Conservation (phyloP, 2,888 invertebrate species). For the Trissolcus japonicus region DNA sequence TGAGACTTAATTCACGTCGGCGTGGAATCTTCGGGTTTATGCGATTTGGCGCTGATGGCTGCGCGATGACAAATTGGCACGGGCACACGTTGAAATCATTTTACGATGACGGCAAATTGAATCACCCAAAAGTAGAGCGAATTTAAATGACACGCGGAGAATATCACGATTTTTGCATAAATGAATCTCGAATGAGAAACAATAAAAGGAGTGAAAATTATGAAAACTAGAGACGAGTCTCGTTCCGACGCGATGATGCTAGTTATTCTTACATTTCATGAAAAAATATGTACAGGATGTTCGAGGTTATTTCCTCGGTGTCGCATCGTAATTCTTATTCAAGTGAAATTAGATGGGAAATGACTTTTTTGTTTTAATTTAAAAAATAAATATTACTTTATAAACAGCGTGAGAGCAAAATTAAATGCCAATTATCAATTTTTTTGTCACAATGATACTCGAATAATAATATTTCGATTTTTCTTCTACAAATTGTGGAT, state of each 20-base stretch:
- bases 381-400: conserved; percentile 9
- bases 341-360: conserved; percentile 10
- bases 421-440: too few relatives aligned
- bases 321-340: conserved; percentile 11
- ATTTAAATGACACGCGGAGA: conserved; percentile 1
- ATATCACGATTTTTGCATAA: conserved; percentile 1
- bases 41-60: conserved; percentile 36
- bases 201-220: conserved; percentile 15
- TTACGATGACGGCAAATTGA: conserved; percentile 29
- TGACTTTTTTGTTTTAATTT: conserved; percentile 20
- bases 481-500: too few relatives aligned
- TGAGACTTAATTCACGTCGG: conserved; percentile 42
- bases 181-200: conserved; percentile 16
- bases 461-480: too few relatives aligned
- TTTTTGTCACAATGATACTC: too few relatives aligned
- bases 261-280: conserved; percentile 17
- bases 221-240: too few relatives aligned
- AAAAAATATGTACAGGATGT: conserved; percentile 17
- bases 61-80: conserved; percentile 45
- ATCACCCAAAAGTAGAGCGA: neutral
- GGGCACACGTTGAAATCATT: conserved; percentile 31
- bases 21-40: conserved; percentile 27
- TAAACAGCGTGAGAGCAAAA: too few relatives aligned
- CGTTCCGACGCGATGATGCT: too few relatives aligned
- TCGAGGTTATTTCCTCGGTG: neutral